Evolutionary conservation across 2,113 vertebrate species (phyloP), one percentile per base, ranked within the genome.

Genomic region (Tursiops truncatus): DNA sequence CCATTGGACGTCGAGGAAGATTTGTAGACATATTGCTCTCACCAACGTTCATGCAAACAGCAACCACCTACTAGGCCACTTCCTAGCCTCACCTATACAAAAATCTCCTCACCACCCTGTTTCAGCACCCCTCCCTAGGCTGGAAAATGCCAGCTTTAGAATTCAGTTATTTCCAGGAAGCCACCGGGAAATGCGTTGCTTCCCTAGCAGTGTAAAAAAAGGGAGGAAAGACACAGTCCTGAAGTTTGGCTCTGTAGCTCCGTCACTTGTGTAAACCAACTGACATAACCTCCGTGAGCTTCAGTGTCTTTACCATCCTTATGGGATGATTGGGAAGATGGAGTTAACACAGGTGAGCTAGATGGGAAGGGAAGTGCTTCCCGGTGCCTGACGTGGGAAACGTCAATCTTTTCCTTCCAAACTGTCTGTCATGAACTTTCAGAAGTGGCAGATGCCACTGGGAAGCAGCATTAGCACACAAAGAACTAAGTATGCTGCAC

Each of bases 391-490:
- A 88, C 36, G 17, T 11, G 5, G 50, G 31, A 79, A 41, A 74
- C 65, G 56, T 73, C 9, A 0, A 3, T 63, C 53, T 41, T 56
- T 82, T 50, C 44, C 2, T 82, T 70, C 17, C 10, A 60, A 65
- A 28, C 25, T 33, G 38, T 91, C 89, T 65, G 56, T 25, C 68
- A 1, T 93, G 28, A 21, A n/a, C 8, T n/a, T 67, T 17, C 62
- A 62, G 79, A 85, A 67, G n/a, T 28, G 79, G 25, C 9, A 74
- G 41, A 8, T 15, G 9, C 80, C 97, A 94, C 96, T 83, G 94
- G 96, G 96, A 70, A 95, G 82, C 96, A 97, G 91, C 93, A 94
- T 50, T 68, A 38, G 63, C 96, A 94, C 94, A 88, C 58, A 83
- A 68, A 84, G 80, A 96, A 56, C 67, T 67, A 36, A 56, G 86